phyloP scores from a whole-genome alignment of 2,888 invertebrate species.

The Sisyra nigra region DNA sequence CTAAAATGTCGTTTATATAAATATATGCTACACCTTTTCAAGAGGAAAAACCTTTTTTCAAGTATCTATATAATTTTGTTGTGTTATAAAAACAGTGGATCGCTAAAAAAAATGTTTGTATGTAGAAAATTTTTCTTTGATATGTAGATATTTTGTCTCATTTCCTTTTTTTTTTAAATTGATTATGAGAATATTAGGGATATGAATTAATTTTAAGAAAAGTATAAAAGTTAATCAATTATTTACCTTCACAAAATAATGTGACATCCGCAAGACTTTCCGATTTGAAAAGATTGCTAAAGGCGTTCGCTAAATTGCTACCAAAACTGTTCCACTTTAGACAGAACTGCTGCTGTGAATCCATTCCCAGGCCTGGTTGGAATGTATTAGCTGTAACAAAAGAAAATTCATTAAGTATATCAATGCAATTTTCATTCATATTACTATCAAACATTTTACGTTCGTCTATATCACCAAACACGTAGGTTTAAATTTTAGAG shows the following conservation, averaged over 20 bases:
- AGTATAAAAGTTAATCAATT: not conserved
- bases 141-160: too few species aligned
- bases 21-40: too few species aligned
- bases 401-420: conserved; percentile 9
- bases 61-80: too few species aligned
- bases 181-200: not conserved
- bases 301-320: conserved; percentile 81
- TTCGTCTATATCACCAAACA: too few species aligned
- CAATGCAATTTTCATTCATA: too few species aligned
- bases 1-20: too few species aligned
- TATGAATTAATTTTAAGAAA: not conserved
- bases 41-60: too few species aligned
- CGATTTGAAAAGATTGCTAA: conserved; percentile 84
- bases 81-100: too few species aligned
- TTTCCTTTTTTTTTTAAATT: not conserved
- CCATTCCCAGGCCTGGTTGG: conserved; percentile 67
- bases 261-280: conserved; percentile 87
- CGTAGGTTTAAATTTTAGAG: too few species aligned
- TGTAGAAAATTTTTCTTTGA: too few species aligned
- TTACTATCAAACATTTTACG: too few species aligned
- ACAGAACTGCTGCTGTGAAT: conserved; percentile 89
- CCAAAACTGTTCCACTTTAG: conserved; percentile 94
- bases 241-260: conserved; percentile 82
- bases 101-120: too few species aligned
- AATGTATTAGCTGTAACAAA: conserved; percentile 43